Evolutionary conservation across 1,140 invertebrate genomes (phyloP).

Genomic region (Centruroides sculpturatus): DNA sequence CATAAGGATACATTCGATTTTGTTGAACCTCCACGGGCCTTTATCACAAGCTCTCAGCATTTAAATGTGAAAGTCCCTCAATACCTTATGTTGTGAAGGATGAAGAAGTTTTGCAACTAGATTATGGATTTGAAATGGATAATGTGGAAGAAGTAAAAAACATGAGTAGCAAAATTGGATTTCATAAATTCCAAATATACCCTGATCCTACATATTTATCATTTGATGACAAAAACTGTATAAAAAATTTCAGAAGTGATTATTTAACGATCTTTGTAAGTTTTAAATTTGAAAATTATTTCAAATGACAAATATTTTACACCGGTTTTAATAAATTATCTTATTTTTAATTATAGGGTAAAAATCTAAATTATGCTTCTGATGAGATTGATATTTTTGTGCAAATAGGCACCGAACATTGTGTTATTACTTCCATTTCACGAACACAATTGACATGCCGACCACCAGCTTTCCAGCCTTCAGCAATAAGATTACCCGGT

Average conservation of each 20-base stretch:
- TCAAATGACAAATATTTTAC: too few species aligned
- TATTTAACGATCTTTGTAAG: constrained; percentile 84
- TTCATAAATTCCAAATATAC: constrained; percentile 64
- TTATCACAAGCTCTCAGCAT: too few species aligned
- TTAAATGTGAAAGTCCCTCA: constrained; percentile 68
- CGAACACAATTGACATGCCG: constrained; percentile 77
- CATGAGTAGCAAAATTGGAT: constrained; percentile 40
- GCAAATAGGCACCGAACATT: constrained; percentile 70
- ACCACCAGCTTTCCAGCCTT: constrained; percentile 59
- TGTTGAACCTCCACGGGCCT: too few species aligned
- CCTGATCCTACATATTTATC: constrained; percentile 78
- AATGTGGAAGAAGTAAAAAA: constrained; percentile 72
- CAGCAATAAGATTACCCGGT: constrained; percentile 23
- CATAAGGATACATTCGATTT: too few species aligned
- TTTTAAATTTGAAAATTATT: constrained; percentile 4
- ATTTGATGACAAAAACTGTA: constrained; percentile 60
- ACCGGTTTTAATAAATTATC: too few species aligned
- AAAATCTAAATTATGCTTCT: constrained; percentile 76
- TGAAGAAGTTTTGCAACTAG: constrained; percentile 39
- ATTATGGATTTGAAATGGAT: constrained; percentile 93
- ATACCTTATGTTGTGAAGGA: constrained; percentile 39
- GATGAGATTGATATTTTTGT: constrained; percentile 81
- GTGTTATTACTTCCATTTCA: constrained; percentile 83
- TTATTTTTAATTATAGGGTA: constrained; percentile 39
- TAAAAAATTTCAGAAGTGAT: constrained; percentile 90